Evolutionary conservation across 2,888 invertebrate genomes (phyloP), one percentile per base, ranked within the genome.

Genomic region (Lobophora halterata): DNA sequence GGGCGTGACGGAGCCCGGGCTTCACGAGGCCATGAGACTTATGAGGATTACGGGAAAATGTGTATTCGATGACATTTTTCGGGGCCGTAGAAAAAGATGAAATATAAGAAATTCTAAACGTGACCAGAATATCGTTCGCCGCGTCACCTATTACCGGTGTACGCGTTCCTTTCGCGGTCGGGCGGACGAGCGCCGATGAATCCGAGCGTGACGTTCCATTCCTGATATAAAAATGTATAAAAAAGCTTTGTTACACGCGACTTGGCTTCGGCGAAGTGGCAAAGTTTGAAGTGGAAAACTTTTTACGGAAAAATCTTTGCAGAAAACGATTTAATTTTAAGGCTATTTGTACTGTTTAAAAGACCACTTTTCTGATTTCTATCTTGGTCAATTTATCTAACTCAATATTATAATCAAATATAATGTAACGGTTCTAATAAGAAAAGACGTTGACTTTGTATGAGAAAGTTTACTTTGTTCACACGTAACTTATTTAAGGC

Each of bases 41-140:
- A 85, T 79, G 75, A 82, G 85, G 85, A 86, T 87, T 87, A 87
- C 80, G 78, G 71, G 79, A 80, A 87, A 86, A 86, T 86, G 86
- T 81, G 86, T 86, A 86, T 87, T 87, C 86, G 86, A 87, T 87
- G 87, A 83, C 87, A 86, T 87, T 87, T 86, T 86, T 83, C 77
- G 81, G 75, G 78, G 68, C 76, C 77, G 79, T 79, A 73, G 78
- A 81, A 86, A 85, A 86, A 86, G 83, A 87, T 83, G 86, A 86
- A 85, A 86, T 83, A 86, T 87, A 86, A 82, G 85, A 76, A 86
- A 87, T 83, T 85, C 72, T 80, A 71, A 71, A 86, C 87, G 87
- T 87, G 87, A 85, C 79, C 64, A 53, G 83, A 83, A 85, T 86
- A 75, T 65, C 61, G 76, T 66, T 69, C 59, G 59, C 67, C 65